Conservation (phyloP, 2,113 vertebrate genomes). For the Procavia capensis region DNA sequence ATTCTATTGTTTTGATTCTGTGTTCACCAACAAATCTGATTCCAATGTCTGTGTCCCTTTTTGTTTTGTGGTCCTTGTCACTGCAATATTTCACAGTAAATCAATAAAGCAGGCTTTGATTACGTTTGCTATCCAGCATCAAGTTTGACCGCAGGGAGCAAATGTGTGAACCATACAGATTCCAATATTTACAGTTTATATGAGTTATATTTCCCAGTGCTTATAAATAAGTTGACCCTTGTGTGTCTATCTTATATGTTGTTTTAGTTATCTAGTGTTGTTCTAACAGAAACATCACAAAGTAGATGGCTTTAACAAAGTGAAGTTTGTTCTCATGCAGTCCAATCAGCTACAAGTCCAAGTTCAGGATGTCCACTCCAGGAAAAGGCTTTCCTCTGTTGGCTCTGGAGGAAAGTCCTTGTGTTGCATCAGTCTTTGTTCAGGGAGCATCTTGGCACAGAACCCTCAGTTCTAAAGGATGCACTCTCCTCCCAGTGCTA, state of each 20-base stretch:
- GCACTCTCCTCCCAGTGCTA: too few species aligned
- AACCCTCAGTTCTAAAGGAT: too few species aligned
- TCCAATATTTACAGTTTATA: neutral
- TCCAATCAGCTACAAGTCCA: too few species aligned
- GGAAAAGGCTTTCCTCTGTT: too few species aligned
- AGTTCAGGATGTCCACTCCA: too few species aligned
- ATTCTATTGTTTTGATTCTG: neutral
- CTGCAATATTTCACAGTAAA: neutral
- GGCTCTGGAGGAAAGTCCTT: too few species aligned
- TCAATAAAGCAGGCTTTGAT: neutral
- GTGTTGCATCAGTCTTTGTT: too few species aligned
- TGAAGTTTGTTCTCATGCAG: too few species aligned
- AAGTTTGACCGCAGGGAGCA: neutral
- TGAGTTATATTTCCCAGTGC: conserved; percentile 24
- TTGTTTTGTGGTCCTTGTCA: neutral
- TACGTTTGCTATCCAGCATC: neutral
- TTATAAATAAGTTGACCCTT: neutral
- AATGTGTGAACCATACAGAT: neutral
- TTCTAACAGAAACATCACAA: too few species aligned
- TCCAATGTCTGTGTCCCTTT: neutral
- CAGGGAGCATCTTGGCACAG: too few species aligned
- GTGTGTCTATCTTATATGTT: neutral
- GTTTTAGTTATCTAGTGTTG: too few species aligned
- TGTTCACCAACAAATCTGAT: conserved; percentile 23
- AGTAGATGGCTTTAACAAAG: too few species aligned